Percentiles rank a stretch among this genome's conserved stretches.
These are phyloP conservation scores for Euwallacea similis DNA, from an alignment of 1,140 invertebrate species.

Conservation along the genomic window DNA sequence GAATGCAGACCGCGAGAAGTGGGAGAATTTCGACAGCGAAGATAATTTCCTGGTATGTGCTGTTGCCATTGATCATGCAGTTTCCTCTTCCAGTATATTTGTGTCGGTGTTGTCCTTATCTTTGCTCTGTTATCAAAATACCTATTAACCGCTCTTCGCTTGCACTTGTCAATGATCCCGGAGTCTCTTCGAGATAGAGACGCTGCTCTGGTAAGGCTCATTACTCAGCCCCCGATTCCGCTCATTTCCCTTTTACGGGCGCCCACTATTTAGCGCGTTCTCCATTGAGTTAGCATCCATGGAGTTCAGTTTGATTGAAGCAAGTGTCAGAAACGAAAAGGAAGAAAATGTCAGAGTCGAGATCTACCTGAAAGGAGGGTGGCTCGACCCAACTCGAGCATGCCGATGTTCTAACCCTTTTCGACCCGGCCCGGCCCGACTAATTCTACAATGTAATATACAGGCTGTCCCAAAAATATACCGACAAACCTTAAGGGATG, in stretches of 20 bases:
- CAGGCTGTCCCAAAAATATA: too few species aligned
- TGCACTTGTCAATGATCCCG: constrained; percentile 55
- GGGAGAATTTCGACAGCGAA: constrained; percentile 41
- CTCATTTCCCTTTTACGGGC: constrained; percentile 42
- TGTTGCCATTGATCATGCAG: constrained; percentile 54
- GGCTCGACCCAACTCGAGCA: too few species aligned
- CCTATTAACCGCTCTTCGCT: constrained; percentile 55
- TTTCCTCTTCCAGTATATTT: constrained; percentile 56
- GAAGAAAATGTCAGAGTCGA: too few species aligned
- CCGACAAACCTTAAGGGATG: too few species aligned
- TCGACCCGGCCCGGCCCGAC: too few species aligned
- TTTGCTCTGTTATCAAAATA: constrained; percentile 53
- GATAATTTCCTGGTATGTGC: constrained; percentile 52
- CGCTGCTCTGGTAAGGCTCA: constrained; percentile 45
- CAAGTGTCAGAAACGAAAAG: too few species aligned
- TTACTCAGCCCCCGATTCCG: constrained; percentile 50
- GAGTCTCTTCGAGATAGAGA: constrained; percentile 52
- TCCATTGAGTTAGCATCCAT: constrained; percentile 9
- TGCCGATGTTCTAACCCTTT: too few species aligned
- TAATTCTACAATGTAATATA: too few species aligned
- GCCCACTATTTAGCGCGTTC: constrained; percentile 36
- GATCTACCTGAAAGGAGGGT: too few species aligned
- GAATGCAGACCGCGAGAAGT: not conserved
- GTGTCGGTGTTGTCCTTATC: constrained; percentile 48
- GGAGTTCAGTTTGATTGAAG: not conserved